Evolutionary conservation across 2,888 invertebrate genomes (phyloP).

Genomic region (Antheraea assamensis): DNA sequence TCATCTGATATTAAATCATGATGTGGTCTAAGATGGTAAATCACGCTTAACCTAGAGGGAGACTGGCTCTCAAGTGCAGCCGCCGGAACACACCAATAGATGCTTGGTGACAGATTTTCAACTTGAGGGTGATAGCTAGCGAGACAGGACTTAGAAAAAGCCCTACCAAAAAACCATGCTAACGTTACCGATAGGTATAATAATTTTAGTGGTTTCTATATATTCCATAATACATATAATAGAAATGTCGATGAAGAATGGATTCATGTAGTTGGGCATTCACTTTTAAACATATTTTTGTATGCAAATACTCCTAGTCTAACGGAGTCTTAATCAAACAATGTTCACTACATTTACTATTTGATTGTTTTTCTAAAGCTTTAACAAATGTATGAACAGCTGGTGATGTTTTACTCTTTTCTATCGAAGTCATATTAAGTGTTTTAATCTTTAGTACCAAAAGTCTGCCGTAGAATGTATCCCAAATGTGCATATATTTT

Average conservation of each 20-base stretch:
- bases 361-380: not conserved
- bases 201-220: not conserved
- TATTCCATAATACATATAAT: not conserved
- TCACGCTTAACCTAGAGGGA: no score
- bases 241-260: not conserved
- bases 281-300: not conserved
- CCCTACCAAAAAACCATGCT: no score
- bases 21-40: no score
- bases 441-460: not conserved
- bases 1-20: no score
- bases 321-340: not conserved
- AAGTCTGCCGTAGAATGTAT: not conserved
- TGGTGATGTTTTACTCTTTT: not conserved
- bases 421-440: not conserved
- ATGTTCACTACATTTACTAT: not conserved
- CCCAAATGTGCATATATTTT: not conserved
- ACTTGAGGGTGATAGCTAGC: no score
- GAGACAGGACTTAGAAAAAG: no score
- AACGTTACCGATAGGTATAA: not conserved
- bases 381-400: not conserved
- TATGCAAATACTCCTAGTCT: not conserved
- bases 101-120: no score
- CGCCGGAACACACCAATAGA: no score
- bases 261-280: not conserved
- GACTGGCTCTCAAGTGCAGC: no score